Evolutionary conservation across 2,797 vertebrate species (phyloP), one percentile per base, ranked within the genome.

Genomic region (Sebastes paucispinis): DNA sequence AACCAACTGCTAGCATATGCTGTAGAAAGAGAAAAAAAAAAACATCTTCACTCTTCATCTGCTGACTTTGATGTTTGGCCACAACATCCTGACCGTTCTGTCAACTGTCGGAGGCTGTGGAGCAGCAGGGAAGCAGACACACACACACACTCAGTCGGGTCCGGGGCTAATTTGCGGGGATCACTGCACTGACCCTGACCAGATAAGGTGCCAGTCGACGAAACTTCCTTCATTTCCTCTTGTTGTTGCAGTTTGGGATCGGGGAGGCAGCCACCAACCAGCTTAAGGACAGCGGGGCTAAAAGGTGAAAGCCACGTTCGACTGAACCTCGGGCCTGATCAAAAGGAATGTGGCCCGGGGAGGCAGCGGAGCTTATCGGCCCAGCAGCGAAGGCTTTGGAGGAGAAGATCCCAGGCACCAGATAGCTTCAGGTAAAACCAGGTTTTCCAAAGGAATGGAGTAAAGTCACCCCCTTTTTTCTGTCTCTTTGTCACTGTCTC

Each of bases 201-300:
- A 92, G 92, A 93, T 92, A 94, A 95, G 93, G 93, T 94, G 92
- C 92, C 85, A 90, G 93, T 88, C 81, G 90, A 93, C 88, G 81
- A 95, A 94, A 93, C 92, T 91, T 94, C 92, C 93, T 93, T 95
- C 83, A 95, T 96, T 96, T 95, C 93, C 93, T 95, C 91, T 90
- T 91, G 92, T 95, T 95, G 92, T 93, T 94, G 91, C 88, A 91
- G 86, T 85, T 83, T 91, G 85, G 87, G 88, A 93, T 91, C 88
- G 63, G 80, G 68, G 81, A 88, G 75, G 83, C 81, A 86, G 85
- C 82, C 88, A 83, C 82, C 83, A 81, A 80, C 88, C 84, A 83
- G 93, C 91, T 92, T 94, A 93, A 89, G 87, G 88, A 89, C 87
- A 90, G 82, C 69, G 32, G 83, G 93, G 94, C 89, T 94, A 91